Conservation (phyloP, 2,888 invertebrate species). For the Acronicta psi region DNA sequence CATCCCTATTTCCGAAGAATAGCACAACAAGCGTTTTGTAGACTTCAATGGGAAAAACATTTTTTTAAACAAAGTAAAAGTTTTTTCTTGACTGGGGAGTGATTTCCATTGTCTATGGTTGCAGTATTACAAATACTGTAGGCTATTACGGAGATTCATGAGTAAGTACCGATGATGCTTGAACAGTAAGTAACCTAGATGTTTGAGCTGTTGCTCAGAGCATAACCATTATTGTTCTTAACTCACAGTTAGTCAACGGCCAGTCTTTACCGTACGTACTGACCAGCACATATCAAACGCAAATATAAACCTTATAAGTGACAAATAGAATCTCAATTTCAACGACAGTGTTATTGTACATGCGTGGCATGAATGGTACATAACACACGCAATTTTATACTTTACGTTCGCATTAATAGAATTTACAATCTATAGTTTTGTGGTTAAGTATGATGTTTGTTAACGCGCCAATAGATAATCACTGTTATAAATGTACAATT, state of each 20-base stretch:
- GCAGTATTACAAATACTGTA: not conserved
- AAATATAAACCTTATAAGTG: constrained; percentile 29
- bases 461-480: constrained; percentile 51
- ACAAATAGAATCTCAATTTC: constrained; percentile 25
- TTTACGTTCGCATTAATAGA: constrained; percentile 22
- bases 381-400: constrained; percentile 26
- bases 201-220: constrained; percentile 54
- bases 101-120: not conserved
- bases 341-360: constrained; percentile 19
- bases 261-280: constrained; percentile 73
- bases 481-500: constrained; percentile 58
- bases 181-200: constrained; percentile 58
- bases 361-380: constrained; percentile 28
- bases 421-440: constrained; percentile 25
- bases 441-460: constrained; percentile 24
- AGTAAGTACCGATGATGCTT: constrained; percentile 28
- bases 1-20: too few species aligned
- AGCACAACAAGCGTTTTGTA: too few species aligned
- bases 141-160: constrained; percentile 29
- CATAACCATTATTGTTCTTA: constrained; percentile 64
- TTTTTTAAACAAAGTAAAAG: not conserved
- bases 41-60: too few species aligned
- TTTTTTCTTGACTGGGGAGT: not conserved
- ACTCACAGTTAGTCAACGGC: constrained; percentile 71
- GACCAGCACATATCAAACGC: constrained; percentile 58